These are phyloP conservation scores for Piscicola geometra DNA, from an alignment of 2,888 invertebrate species.

Conservation along the genomic window DNA sequence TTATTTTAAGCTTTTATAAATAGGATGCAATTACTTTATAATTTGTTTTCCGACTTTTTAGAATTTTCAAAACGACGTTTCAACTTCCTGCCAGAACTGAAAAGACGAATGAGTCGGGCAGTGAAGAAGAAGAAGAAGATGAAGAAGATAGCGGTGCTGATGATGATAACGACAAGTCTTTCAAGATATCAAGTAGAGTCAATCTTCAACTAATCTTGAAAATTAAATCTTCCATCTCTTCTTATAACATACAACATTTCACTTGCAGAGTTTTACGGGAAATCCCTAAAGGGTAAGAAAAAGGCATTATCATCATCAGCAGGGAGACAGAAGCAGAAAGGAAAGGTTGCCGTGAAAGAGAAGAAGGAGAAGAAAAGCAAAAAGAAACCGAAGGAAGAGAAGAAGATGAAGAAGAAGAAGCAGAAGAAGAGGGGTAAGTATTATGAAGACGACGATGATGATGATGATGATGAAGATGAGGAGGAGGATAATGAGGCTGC, in stretches of 20 bases:
- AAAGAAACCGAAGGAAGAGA: background rate
- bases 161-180: constrained; percentile 33
- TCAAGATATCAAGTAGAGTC: constrained; percentile 21
- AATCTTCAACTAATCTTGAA: too few relatives aligned
- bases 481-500: background rate
- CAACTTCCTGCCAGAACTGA: too few relatives aligned
- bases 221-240: background rate
- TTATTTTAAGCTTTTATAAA: constrained; percentile 17
- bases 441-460: constrained; percentile 9
- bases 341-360: background rate
- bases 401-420: background rate
- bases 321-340: too few relatives aligned
- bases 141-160: constrained; percentile 38
- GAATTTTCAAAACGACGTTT: too few relatives aligned
- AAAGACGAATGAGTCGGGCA: constrained; percentile 26
- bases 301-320: background rate
- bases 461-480: constrained; percentile 12
- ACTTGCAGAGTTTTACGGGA: constrained; percentile 3
- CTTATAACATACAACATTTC: background rate
- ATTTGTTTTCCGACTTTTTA: too few relatives aligned
- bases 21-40: too few relatives aligned
- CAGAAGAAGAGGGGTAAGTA: background rate
- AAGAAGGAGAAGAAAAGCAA: background rate
- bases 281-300: background rate
- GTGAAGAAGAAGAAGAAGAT: constrained; percentile 32